Evolutionary conservation across 1,140 invertebrate species (phyloP).

Genomic region (Drosophila pallidifrons): DNA sequence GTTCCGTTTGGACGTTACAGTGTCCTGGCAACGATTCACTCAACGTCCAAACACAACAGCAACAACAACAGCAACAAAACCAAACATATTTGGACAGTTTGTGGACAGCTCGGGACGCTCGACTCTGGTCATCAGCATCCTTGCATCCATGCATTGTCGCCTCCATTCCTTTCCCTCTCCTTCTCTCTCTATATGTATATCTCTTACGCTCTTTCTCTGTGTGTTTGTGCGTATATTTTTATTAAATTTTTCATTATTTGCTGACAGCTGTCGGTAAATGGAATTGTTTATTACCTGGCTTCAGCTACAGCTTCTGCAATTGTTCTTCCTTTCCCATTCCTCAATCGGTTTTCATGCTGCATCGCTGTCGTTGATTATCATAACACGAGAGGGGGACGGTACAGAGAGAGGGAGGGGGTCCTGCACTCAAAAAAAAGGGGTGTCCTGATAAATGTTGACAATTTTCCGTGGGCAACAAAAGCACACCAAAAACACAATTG

Average conservation of each 20-base stretch:
- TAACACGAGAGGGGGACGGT: conserved; percentile 32
- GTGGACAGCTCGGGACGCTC: conserved; percentile 55
- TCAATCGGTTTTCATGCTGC: conserved; percentile 7
- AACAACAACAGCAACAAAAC: conserved; percentile 64
- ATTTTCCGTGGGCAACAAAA: conserved; percentile 51
- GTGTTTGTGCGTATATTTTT: conserved; percentile 53
- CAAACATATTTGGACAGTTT: conserved; percentile 79
- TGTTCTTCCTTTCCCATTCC: conserved; percentile 10
- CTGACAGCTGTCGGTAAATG: conserved; percentile 81
- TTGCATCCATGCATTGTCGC: neutral
- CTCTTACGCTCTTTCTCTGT: neutral
- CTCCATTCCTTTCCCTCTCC: neutral
- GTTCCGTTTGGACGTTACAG: conserved; percentile 21
- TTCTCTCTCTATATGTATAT: neutral
- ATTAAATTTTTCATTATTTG: conserved; percentile 81
- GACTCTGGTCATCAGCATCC: conserved; percentile 22
- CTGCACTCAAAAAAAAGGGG: neutral
- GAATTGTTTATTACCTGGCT: conserved; percentile 80
- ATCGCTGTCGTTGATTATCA: conserved; percentile 70
- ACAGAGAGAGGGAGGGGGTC: neutral
- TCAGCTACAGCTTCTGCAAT: conserved; percentile 1
- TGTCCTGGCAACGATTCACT: conserved; percentile 33
- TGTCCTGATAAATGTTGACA: conserved; percentile 63
- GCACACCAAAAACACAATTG: conserved; percentile 68
- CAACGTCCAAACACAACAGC: conserved; percentile 28